These are phyloP conservation scores for Muscina levida DNA, from an alignment of 2,888 invertebrate genomes.

Conservation along the genomic window DNA sequence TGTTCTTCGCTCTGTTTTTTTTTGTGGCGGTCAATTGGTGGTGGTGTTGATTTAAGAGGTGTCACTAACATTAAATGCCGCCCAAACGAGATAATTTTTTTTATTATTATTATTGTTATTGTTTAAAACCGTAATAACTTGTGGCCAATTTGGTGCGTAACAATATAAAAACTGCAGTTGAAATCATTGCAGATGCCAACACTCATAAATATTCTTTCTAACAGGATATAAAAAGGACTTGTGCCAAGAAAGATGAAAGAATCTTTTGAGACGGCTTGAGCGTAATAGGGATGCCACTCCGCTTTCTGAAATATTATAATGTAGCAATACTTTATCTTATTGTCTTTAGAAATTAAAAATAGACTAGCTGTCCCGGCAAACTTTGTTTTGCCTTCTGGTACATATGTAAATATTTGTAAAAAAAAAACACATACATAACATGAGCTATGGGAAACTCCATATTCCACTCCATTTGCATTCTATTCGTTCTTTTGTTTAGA, in stretches of 20 bases:
- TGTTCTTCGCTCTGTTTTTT: not conserved
- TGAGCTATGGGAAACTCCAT: too few species aligned
- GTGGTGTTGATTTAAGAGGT: constrained; percentile 45
- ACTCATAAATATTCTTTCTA: constrained; percentile 58
- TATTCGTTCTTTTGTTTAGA: too few species aligned
- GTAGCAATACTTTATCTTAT: too few species aligned
- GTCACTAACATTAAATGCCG: constrained; percentile 28
- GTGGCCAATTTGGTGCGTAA: constrained; percentile 68
- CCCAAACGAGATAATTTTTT: constrained; percentile 46
- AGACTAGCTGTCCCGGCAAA: too few species aligned
- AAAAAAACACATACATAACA: too few species aligned
- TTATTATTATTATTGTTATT: constrained; percentile 48
- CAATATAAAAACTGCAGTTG: constrained; percentile 62
- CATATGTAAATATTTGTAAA: too few species aligned
- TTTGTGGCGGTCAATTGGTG: not conserved
- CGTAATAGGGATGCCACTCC: constrained; percentile 48
- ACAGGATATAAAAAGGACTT: not conserved
- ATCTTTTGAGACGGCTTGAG: too few species aligned
- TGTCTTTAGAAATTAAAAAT: too few species aligned
- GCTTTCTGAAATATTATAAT: too few species aligned
- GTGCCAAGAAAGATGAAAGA: too few species aligned
- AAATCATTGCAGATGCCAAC: constrained; percentile 62
- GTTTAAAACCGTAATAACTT: constrained; percentile 52
- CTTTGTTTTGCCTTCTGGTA: too few species aligned
- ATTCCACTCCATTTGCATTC: too few species aligned